phyloP scores from a whole-genome alignment of 2,797 vertebrate species.

The Orestias chungarensis region DNA sequence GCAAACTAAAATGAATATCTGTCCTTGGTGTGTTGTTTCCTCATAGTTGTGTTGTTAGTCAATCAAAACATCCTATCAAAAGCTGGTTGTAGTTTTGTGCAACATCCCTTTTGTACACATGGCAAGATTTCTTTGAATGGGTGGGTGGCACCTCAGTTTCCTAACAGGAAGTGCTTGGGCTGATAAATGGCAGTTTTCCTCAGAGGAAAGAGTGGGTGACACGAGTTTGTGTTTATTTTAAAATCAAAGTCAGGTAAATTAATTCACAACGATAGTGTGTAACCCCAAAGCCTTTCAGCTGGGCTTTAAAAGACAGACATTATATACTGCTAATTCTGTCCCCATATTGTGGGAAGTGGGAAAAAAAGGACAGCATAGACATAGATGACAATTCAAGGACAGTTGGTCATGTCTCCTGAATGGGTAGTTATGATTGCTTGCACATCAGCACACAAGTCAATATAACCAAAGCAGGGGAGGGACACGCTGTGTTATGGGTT shows the following conservation, averaged over 20 bases:
- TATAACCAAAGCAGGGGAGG: background rate
- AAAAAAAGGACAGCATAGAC: constrained; percentile 3
- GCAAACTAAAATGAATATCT: background rate
- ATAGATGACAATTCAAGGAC: background rate
- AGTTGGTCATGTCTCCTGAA: constrained; percentile 5
- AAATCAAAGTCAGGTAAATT: background rate
- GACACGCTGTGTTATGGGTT: too few relatives aligned
- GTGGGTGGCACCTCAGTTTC: constrained; percentile 67
- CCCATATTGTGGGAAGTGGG: constrained; percentile 1
- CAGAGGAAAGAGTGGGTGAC: constrained; percentile 75
- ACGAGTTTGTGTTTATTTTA: constrained; percentile 24
- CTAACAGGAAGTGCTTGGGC: constrained; percentile 69
- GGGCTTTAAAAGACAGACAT: constrained; percentile 25
- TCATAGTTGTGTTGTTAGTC: background rate
- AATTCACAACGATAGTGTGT: constrained; percentile 9
- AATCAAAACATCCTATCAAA: background rate
- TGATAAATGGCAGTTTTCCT: constrained; percentile 65
- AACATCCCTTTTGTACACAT: constrained; percentile 3
- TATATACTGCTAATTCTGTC: background rate
- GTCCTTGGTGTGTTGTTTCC: background rate
- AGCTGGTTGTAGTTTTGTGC: constrained; percentile 5
- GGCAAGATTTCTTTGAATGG: constrained; percentile 40
- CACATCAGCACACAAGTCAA: background rate
- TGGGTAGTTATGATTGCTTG: constrained; percentile 15
- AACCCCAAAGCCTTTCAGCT: constrained; percentile 4